phyloP scores from a whole-genome alignment of 2,113 vertebrate genomes.

The Melanocharis versteri region DNA sequence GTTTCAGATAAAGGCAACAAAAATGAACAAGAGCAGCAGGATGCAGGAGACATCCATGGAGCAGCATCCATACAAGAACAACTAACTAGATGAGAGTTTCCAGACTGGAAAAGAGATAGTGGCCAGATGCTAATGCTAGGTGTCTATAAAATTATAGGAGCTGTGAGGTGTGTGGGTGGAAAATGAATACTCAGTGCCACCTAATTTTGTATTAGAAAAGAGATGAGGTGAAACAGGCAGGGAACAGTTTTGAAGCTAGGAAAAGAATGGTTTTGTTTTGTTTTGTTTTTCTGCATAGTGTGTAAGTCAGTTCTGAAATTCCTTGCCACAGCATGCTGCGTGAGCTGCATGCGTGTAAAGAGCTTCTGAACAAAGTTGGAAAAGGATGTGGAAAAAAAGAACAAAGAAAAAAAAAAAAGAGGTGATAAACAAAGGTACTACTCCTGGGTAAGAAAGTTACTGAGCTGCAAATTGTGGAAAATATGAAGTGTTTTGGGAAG shows the following conservation, averaged over 20 bases:
- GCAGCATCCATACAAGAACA: neutral
- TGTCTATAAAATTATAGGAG: neutral
- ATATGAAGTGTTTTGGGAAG: neutral
- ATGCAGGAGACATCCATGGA: neutral
- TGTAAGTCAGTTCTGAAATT: neutral
- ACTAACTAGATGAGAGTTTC: neutral
- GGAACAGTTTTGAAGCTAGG: neutral
- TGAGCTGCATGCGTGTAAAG: neutral
- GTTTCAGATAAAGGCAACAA: neutral
- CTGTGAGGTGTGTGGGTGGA: neutral
- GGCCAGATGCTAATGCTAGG: neutral
- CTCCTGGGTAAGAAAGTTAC: neutral
- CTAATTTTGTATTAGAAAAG: neutral
- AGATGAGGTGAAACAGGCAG: neutral
- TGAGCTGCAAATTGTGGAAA: neutral
- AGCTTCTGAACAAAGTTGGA: neutral
- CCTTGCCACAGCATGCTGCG: neutral
- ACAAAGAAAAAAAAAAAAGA: neutral
- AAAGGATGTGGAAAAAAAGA: neutral
- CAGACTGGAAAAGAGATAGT: neutral
- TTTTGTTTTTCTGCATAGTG: neutral
- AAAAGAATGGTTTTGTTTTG: neutral
- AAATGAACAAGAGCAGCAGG: neutral
- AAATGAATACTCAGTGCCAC: neutral
- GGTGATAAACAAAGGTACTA: neutral